These are phyloP conservation scores for Melikaiella ostensackeni DNA, from an alignment of 2,888 invertebrate genomes.

Conservation along the genomic window DNA sequence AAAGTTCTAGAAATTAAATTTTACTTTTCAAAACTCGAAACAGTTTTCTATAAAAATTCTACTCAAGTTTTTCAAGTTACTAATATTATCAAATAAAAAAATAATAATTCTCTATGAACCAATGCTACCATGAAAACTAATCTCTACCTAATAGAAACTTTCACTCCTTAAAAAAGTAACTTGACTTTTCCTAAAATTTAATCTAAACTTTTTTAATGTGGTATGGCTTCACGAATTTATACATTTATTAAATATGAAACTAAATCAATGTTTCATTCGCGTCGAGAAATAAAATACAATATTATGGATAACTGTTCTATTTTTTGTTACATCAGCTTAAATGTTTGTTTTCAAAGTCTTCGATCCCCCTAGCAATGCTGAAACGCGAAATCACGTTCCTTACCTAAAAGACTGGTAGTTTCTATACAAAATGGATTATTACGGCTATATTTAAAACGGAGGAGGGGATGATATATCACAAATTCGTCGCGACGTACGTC, in stretches of 20 bases:
- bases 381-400: slow-evolving; percentile 20
- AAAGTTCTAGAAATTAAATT: too few species aligned
- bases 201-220: neutral
- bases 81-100: too few species aligned
- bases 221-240: neutral
- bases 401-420: slow-evolving; percentile 22
- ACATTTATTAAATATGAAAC: neutral
- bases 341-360: slow-evolving; percentile 36
- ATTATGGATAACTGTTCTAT: slow-evolving; percentile 38
- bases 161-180: neutral
- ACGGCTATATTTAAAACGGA: slow-evolving; percentile 33
- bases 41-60: too few species aligned
- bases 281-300: neutral
- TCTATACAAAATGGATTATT: slow-evolving; percentile 40
- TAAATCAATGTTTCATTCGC: neutral
- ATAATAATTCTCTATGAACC: too few species aligned
- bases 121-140: neutral
- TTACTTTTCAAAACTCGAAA: too few species aligned
- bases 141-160: neutral
- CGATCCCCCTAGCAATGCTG: slow-evolving; percentile 37
- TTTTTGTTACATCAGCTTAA: slow-evolving; percentile 39
- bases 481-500: slow-evolving; percentile 29
- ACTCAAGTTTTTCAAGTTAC: too few species aligned
- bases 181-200: neutral
- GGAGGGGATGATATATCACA: slow-evolving; percentile 39